A percentile compares a stretch with the other conserved stretches of the same genome.
Evolutionary conservation across 1,140 invertebrate species (phyloP).

Genomic region (Pseudomyrmex gracilis): DNA sequence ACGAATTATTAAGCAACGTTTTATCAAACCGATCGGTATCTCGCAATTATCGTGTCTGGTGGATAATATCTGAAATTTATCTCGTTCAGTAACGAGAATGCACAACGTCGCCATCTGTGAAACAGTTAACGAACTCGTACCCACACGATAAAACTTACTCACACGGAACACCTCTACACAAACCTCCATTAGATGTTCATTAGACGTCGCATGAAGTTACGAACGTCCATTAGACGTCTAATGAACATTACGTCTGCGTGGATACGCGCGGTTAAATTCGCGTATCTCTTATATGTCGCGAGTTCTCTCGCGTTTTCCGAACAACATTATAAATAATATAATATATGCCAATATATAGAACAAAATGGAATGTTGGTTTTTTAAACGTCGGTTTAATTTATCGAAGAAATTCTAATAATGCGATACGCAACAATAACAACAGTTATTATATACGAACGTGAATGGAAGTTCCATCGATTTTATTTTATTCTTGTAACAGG

Average conservation of each 20-base stretch:
- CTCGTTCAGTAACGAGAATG: neutral
- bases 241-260: too few species aligned
- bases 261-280: neutral
- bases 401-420: constrained; percentile 15
- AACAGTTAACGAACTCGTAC: neutral
- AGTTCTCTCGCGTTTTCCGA: neutral
- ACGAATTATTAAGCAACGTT: neutral
- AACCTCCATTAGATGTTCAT: too few species aligned
- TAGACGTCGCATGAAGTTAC: too few species aligned
- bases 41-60: neutral
- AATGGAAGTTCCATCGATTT: constrained; percentile 40
- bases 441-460: neutral
- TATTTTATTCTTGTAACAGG: constrained; percentile 86
- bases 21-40: neutral
- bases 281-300: constrained; percentile 3
- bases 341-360: neutral
- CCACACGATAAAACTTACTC: too few species aligned
- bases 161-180: neutral
- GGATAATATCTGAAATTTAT: neutral
- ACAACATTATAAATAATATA: constrained; percentile 12
- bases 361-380: neutral
- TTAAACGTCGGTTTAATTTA: constrained; percentile 9
- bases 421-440: neutral
- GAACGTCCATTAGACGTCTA: too few species aligned
- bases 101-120: constrained; percentile 39